phyloP scores from a whole-genome alignment of 2,797 vertebrate genomes.

The Apodemus agrarius region DNA sequence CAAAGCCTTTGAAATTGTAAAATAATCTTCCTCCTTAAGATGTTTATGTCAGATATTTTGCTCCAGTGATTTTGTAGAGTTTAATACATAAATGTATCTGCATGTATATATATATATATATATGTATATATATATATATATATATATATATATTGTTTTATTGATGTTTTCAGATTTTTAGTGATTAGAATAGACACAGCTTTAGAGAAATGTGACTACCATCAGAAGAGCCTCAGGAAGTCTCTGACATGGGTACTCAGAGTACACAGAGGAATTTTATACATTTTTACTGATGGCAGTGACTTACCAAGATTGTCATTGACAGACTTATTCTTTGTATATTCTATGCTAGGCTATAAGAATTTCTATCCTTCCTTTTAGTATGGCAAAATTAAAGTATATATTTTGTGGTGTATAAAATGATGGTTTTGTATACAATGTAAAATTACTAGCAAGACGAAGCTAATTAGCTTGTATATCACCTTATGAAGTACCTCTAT shows the following conservation, averaged over 20 bases:
- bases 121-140: too few relatives aligned
- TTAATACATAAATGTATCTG: too few relatives aligned
- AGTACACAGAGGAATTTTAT: neutral
- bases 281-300: neutral
- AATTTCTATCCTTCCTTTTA: neutral
- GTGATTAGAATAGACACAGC: neutral
- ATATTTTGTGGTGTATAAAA: neutral
- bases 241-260: neutral
- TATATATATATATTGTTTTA: neutral
- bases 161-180: neutral
- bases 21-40: neutral
- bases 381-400: neutral
- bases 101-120: too few relatives aligned
- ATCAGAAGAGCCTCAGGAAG: neutral
- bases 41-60: neutral
- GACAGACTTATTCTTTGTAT: neutral
- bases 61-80: neutral
- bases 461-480: neutral
- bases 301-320: neutral
- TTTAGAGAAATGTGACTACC: neutral
- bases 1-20: neutral
- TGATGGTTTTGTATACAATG: neutral
- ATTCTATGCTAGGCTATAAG: neutral
- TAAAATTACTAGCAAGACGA: neutral
- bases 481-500: neutral